Evolutionary conservation across 2,888 invertebrate species (phyloP).

Genomic region (Pharmacophagus antenor): DNA sequence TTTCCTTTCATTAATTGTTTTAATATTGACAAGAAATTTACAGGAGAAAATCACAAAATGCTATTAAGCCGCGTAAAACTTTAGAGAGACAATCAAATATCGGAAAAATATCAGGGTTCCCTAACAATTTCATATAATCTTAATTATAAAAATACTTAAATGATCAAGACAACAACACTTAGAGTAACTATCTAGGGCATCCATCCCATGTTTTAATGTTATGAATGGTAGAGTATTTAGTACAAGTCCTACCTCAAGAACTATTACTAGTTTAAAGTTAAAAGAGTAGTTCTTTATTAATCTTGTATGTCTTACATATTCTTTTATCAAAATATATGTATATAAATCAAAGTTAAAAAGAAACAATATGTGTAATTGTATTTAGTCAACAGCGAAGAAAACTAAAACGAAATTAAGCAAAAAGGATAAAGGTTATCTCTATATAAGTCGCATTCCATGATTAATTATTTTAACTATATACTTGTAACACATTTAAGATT

Average conservation of each 20-base stretch:
- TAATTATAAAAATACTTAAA: slow-evolving; percentile 1
- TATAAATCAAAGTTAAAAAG: too few relatives aligned
- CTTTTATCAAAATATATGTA: too few relatives aligned
- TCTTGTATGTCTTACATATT: too few relatives aligned
- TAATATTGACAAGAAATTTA: neutral
- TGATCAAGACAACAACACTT: neutral
- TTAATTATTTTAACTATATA: neutral
- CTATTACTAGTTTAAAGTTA: too few relatives aligned
- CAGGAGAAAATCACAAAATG: neutral
- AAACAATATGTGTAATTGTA: too few relatives aligned
- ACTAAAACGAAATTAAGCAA: too few relatives aligned
- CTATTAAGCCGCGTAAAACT: neutral
- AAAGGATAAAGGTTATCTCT: too few relatives aligned
- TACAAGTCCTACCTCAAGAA: neutral
- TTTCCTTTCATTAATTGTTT: neutral
- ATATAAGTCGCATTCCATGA: neutral
- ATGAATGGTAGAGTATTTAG: neutral
- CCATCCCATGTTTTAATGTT: neutral
- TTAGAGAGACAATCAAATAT: neutral
- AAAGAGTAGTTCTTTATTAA: neutral
- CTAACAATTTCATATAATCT: neutral
- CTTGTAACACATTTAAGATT: too few relatives aligned
- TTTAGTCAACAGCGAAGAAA: too few relatives aligned
- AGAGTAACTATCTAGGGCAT: neutral
- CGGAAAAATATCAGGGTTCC: neutral